These are phyloP conservation scores for Drosophila punjabiensis DNA, from an alignment of 1,140 invertebrate genomes.

Conservation along the genomic window DNA sequence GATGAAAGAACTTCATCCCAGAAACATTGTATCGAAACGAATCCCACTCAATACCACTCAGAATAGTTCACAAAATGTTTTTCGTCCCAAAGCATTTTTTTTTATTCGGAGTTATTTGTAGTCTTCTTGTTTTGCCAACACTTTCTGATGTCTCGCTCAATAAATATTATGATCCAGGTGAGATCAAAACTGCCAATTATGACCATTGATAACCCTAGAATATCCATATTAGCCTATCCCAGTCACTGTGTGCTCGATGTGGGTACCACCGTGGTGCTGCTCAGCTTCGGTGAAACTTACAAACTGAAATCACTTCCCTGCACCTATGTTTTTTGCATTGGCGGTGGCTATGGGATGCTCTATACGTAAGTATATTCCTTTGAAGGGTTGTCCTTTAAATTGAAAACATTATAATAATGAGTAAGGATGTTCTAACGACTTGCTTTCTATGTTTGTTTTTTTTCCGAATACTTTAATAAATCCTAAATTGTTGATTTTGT, in stretches of 20 bases:
- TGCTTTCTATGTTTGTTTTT: neutral
- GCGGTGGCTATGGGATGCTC: slow-evolving; percentile 55
- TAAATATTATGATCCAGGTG: slow-evolving; percentile 34
- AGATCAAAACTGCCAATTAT: neutral
- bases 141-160: slow-evolving; percentile 25
- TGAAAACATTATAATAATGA: neutral
- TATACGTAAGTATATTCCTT: slow-evolving; percentile 40
- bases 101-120: slow-evolving; percentile 1
- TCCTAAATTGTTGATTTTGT: too few relatives aligned
- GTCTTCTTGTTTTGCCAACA: slow-evolving; percentile 1
- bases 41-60: neutral
- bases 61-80: neutral
- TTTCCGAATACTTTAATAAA: neutral
- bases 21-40: neutral
- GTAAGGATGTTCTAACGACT: neutral
- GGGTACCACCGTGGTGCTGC: slow-evolving; percentile 23
- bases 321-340: slow-evolving; percentile 31
- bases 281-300: slow-evolving; percentile 20
- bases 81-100: neutral
- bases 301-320: slow-evolving; percentile 41
- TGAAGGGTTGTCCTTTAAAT: neutral
- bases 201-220: neutral
- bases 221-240: slow-evolving; percentile 39
- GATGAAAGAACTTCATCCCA: neutral
- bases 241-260: slow-evolving; percentile 55